Percentiles rank a stretch among this genome's conserved stretches.
Evolutionary conservation across 2,888 invertebrate species (phyloP).

Genomic region (Andrena camellia): DNA sequence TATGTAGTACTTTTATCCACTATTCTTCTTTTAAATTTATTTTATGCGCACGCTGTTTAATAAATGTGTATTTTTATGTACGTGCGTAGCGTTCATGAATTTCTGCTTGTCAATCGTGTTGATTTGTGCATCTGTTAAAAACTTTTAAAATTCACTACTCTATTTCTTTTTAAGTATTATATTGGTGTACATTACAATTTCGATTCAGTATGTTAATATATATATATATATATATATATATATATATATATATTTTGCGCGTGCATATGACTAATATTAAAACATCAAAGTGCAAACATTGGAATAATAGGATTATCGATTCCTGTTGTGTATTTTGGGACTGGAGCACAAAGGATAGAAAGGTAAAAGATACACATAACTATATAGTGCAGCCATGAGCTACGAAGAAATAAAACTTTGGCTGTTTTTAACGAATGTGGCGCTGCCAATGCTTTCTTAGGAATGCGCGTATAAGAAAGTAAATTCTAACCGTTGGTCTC

Average conservation of each 20-base stretch:
- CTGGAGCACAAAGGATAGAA: constrained; percentile 41
- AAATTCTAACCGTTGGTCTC: constrained; percentile 72
- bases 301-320: constrained; percentile 16
- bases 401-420: constrained; percentile 35
- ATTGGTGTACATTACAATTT: constrained; percentile 4
- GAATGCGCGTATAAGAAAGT: constrained; percentile 54
- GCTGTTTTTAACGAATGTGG: constrained; percentile 40
- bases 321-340: constrained; percentile 22
- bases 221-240: not conserved
- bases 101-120: not conserved
- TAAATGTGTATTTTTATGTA: constrained; percentile 17
- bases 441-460: constrained; percentile 46
- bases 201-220: not conserved
- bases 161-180: constrained; percentile 9
- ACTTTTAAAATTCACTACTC: not conserved
- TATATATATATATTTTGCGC: not conserved
- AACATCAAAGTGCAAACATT: constrained; percentile 47
- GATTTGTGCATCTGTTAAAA: not conserved
- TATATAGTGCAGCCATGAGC: constrained; percentile 46
- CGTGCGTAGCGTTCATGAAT: not conserved
- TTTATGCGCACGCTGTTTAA: constrained; percentile 8
- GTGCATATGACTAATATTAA: constrained; percentile 42
- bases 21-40: constrained; percentile 25
- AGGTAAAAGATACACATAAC: constrained; percentile 28
- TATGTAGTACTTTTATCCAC: constrained; percentile 8